These are phyloP conservation scores for Mesaphorura yosii DNA, from an alignment of 1,140 invertebrate species.

Conservation along the genomic window DNA sequence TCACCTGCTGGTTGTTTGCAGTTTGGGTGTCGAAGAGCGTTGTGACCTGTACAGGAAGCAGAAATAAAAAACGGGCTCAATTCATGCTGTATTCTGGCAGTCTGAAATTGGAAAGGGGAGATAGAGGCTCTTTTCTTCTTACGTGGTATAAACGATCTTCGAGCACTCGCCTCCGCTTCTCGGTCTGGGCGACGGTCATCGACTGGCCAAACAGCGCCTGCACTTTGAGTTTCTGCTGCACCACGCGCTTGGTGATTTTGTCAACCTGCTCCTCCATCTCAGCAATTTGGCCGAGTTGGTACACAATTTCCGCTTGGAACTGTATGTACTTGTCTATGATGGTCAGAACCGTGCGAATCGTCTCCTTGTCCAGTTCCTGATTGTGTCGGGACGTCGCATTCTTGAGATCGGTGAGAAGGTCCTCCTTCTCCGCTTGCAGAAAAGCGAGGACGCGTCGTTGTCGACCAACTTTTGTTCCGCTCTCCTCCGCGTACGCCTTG, in stretches of 20 bases:
- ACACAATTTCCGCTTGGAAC: constrained; percentile 12
- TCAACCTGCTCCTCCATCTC: constrained; percentile 29
- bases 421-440: constrained; percentile 14
- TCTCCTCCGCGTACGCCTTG: constrained; percentile 1
- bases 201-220: constrained; percentile 23
- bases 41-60: constrained; percentile 16
- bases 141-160: constrained; percentile 28
- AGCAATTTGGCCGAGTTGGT: constrained; percentile 6
- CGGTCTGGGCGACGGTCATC: constrained; percentile 15
- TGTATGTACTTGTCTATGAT: constrained; percentile 14
- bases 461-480: constrained; percentile 1
- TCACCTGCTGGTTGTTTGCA: constrained; percentile 12
- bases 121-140: neutral
- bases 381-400: constrained; percentile 11
- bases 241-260: constrained; percentile 19
- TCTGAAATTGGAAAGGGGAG: neutral
- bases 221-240: constrained; percentile 22
- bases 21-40: constrained; percentile 20
- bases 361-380: constrained; percentile 11
- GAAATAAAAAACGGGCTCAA: neutral
- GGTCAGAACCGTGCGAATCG: constrained; percentile 6
- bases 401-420: constrained; percentile 15
- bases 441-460: neutral
- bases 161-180: constrained; percentile 13
- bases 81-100: neutral